Evolutionary conservation across 2,113 vertebrate species (phyloP), one percentile per base, ranked within the genome.

Genomic region (Gobiocypris rarus): DNA sequence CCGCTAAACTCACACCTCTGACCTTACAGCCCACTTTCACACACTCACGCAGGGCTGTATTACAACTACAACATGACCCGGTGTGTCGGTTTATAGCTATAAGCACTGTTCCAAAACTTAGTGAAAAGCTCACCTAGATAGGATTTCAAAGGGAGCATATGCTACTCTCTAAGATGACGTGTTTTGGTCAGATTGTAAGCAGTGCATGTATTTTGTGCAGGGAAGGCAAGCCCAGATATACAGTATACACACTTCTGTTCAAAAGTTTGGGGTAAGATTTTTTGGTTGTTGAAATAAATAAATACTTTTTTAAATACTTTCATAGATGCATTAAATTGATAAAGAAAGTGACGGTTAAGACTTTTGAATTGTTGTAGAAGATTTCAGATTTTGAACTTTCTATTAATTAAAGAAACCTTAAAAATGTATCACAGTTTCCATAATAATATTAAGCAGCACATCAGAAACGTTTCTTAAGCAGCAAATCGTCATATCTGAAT

Each of bases 31-130:
- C 82, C 77, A 65, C 74, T 70, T 48, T 81, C 63, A 71, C 43
- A 81, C 56, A 77, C 75, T 61, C 83, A 82, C 80, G 69, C 67
- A n/a, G 77, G 76, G 41, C 84, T 83, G 71, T 78, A 75, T 82
- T 74, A 74, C 24, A 73, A 43, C 45, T 76, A 38, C 41, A 61
- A 45, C 34, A 75, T 56, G 54, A 45, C 41, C 38, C 24, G 56
- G 26, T 61, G 74, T 82, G 75, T 83, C 74, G 74, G 81, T 9
- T 31, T 26, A 70, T 15, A 24, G 22, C 61, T 63, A 78, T 65
- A 13, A 52, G 43, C 75, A 61, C 48, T 10, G 41, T 22, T 63
- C 28, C 43, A 69, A 26, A 81, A 76, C 19, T 5, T 3, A 70
- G 14, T 59, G 43, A 61, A 22, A 41, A 26, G 31, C 34, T 13